Base-by-base conservation (phyloP, 2,888 invertebrate genomes). In the Nymphalis c-album region DNA sequence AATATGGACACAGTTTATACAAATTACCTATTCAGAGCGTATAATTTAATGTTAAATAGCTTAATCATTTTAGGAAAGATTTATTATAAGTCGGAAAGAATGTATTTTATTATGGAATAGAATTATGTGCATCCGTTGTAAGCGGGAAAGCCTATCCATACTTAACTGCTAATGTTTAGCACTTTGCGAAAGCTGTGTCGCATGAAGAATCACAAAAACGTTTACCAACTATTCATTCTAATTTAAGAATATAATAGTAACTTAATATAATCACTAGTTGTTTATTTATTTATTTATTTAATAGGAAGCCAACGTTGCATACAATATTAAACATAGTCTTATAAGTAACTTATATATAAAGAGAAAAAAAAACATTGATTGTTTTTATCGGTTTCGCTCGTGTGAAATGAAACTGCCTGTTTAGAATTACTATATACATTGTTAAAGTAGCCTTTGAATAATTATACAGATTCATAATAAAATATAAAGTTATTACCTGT, bases 31-130 rank as follows among this genome's bases (percentile, higher is more conserved):
- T 40, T 40, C 57, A 57, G 2, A 26, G 57, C 8, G n/a, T 26
- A 18, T 53, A 35, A 31, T 40, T 57, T 13, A 57, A 40, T 40
- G 40, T 57, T 60, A n/a, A 60, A 46, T 22, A n/a, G 22, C 18
- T 22, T 3, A 6, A 40, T 55, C 16, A 17, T 53, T 65, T 60
- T 55, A 60, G 46, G 48, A 67, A 53, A 67, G 46, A 51, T 63
- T 62, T 59, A 69, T 67, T 59, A 53, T 62, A 62, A 60, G 72
- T 70, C 63, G 72, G 76, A 78, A 77, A 80, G 74, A 59, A 59
- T 47, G 51, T 35, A 57, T 74, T 62, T 64, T 50, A 62, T 69
- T 68, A 67, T 71, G 48, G 71, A 62, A 64, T 50, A 64, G 69
- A 71, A 64, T 71, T 64, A 69, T 69, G 67, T 62, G 69, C 62